These are phyloP conservation scores for Chironomus riparius DNA, from an alignment of 2,888 invertebrate species.

Conservation along the genomic window DNA sequence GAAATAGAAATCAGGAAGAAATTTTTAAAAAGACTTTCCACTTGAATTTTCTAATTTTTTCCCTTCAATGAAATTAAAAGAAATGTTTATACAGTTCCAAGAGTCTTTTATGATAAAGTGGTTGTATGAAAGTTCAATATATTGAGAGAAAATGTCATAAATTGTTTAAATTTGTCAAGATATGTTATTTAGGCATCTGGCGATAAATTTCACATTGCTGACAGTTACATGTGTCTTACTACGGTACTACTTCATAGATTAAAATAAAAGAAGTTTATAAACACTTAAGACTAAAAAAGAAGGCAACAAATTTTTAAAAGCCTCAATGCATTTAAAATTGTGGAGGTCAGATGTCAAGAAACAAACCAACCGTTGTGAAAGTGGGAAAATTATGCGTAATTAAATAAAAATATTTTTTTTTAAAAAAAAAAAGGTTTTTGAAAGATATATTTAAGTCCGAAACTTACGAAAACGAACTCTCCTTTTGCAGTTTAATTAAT, in stretches of 20 bases:
- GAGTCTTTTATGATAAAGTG: background rate
- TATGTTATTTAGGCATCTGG: background rate
- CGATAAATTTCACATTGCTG: background rate
- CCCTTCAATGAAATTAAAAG: background rate
- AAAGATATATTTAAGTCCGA: too few species aligned
- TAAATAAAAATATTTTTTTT: too few species aligned
- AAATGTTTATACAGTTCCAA: background rate
- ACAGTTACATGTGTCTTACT: conserved; percentile 7
- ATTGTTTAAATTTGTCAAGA: background rate
- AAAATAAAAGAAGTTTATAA: too few species aligned
- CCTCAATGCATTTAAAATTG: background rate
- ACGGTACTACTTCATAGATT: too few species aligned
- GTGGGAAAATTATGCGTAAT: too few species aligned
- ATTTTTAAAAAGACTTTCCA: background rate
- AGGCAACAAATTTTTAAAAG: background rate
- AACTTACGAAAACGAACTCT: too few species aligned
- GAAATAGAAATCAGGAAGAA: background rate
- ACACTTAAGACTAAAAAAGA: background rate
- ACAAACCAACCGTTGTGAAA: background rate
- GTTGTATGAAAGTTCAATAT: background rate
- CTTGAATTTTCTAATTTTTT: background rate
- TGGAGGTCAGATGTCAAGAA: background rate
- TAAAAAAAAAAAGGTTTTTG: too few species aligned
- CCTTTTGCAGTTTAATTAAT: too few species aligned
- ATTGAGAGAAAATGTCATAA: background rate